Evolutionary conservation across 1,140 invertebrate species (phyloP).

Genomic region (Drosophila tani): DNA sequence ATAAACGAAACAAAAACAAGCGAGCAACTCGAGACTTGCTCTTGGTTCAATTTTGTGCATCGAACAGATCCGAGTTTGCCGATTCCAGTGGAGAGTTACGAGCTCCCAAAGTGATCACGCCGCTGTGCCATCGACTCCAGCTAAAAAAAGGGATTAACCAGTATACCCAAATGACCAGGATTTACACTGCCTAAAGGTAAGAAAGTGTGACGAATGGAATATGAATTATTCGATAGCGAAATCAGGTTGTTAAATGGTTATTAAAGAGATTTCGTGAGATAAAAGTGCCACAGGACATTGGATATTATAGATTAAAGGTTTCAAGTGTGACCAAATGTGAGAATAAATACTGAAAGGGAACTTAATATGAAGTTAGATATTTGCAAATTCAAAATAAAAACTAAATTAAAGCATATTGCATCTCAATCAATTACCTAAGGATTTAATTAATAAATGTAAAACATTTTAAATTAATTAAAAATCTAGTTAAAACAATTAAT

Average conservation of each 20-base stretch:
- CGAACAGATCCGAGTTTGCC: slow-evolving; percentile 46
- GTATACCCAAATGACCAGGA: slow-evolving; percentile 44
- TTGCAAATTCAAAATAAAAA: too few species aligned
- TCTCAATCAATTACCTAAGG: too few species aligned
- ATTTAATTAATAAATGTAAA: too few species aligned
- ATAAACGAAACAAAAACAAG: slow-evolving; percentile 41
- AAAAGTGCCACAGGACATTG: background rate
- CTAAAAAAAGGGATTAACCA: slow-evolving; percentile 59
- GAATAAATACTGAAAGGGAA: slow-evolving; percentile 52
- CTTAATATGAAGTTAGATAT: background rate
- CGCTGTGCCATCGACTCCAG: slow-evolving; percentile 62
- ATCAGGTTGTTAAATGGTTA: background rate
- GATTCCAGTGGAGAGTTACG: slow-evolving; percentile 17
- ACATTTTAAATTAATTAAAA: too few species aligned
- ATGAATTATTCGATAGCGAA: background rate
- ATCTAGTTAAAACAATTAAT: too few species aligned
- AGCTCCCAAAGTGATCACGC: slow-evolving; percentile 35
- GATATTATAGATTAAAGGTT: background rate
- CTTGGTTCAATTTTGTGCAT: slow-evolving; percentile 62
- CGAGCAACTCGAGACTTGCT: slow-evolving; percentile 53
- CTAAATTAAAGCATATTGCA: too few species aligned
- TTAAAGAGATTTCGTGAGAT: background rate
- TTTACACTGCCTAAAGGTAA: slow-evolving; percentile 66
- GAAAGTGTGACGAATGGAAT: slow-evolving; percentile 12
- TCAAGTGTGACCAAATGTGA: too few species aligned